A percentile compares a stretch with the other conserved stretches of the same genome.
phyloP scores from a whole-genome alignment of 2,888 invertebrate species.

The Latheticus oryzae region DNA sequence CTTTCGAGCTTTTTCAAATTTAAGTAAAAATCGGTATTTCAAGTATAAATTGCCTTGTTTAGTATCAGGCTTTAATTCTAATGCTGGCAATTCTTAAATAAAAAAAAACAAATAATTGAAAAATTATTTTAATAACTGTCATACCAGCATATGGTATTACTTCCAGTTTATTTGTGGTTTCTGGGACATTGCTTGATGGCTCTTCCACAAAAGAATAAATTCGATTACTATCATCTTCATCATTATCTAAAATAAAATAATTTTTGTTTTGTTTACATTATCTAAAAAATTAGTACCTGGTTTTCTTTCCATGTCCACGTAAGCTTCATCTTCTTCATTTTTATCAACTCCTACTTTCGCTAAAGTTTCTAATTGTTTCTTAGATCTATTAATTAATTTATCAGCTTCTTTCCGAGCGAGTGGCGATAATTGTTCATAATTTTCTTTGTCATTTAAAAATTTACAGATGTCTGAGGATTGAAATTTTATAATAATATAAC shows the following conservation, averaged over 20 bases:
- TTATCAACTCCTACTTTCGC: slow-evolving; percentile 43
- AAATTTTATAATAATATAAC: neutral
- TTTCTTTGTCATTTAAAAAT: slow-evolving; percentile 46
- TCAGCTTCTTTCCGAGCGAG: slow-evolving; percentile 46
- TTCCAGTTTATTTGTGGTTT: slow-evolving; percentile 3
- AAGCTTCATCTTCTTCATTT: slow-evolving; percentile 40
- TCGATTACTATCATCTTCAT: slow-evolving; percentile 27
- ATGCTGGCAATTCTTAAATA: slow-evolving; percentile 51
- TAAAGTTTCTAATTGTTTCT: slow-evolving; percentile 49
- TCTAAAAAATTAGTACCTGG: slow-evolving; percentile 35
- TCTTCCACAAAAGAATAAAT: slow-evolving; percentile 37
- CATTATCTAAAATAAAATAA: neutral
- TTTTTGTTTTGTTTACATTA: slow-evolving; percentile 6
- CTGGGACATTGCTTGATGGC: neutral
- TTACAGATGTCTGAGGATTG: slow-evolving; percentile 51
- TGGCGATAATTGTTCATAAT: slow-evolving; percentile 46
- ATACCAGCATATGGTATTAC: slow-evolving; percentile 38
- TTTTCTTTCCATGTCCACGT: slow-evolving; percentile 51
- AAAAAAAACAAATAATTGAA: neutral
- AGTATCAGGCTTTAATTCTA: slow-evolving; percentile 45
- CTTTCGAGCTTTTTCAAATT: slow-evolving; percentile 49
- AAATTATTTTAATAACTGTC: slow-evolving; percentile 36
- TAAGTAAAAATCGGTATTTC: slow-evolving; percentile 51
- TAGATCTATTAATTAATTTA: slow-evolving; percentile 49
- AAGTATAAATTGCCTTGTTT: slow-evolving; percentile 52